Evolutionary conservation across 2,888 invertebrate genomes (phyloP), one percentile per base, ranked within the genome.

Genomic region (Graphium colonna): DNA sequence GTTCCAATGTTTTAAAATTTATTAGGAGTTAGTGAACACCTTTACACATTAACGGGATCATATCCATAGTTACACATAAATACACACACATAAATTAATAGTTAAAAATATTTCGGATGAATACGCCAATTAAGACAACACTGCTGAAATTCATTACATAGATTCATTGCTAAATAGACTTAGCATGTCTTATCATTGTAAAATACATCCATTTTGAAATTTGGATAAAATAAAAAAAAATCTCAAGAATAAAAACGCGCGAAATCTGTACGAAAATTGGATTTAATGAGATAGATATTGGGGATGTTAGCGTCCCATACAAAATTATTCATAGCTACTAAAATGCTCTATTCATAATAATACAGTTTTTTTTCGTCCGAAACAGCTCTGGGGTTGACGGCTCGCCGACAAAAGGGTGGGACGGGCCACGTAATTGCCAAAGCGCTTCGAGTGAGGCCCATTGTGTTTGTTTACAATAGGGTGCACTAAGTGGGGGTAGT

Each of bases 271-370:
- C 44, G 56, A 68, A 81, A 86, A 83, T 85, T 82, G 80, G 75
- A 79, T 84, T 85, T 83, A 87, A 89, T 85, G 84, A 82, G 88
- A 85, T 79, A 85, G 79, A 85, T 82, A 88, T 83, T 79, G 76
- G 81, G 81, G 83, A 82, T 80, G 83, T 84, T 80, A 78, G 70
- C 75, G 67, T 77, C 73, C 82, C 73, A 87, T 89, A 87, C 84
- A 81, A 85, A 85, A 87, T 88, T 87, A 89, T 89, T 89, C 86
- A 89, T 87, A 77, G 84, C 82, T 78, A 83, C 85, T 86, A 89
- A 87, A 88, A 87, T 79, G 82, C 73, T 85, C 68, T 74, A 82
- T 86, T 84, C 85, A 83, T 72, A 74, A 75, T 69, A 76, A 75
- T 77, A 74, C 67, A 61, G 59, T 67, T 76, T 79, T 82, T 82